A percentile compares a stretch with the other conserved stretches of the same genome.
phyloP scores from a whole-genome alignment of 2,888 invertebrate genomes.

The Thecophora atra region DNA sequence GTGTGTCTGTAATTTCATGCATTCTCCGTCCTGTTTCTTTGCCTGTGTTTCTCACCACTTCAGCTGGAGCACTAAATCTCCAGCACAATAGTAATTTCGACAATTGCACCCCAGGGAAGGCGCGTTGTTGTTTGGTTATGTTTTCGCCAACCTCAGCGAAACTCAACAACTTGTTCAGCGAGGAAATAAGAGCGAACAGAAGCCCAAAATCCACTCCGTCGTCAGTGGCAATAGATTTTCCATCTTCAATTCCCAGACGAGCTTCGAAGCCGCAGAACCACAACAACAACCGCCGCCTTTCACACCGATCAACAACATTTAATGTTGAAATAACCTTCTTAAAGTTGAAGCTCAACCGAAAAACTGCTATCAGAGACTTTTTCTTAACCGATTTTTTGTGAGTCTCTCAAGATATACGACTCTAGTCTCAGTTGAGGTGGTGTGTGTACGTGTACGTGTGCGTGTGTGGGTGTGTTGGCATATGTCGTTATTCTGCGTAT shows the following conservation, averaged over 20 bases:
- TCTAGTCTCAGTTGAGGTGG: constrained; percentile 42
- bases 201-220: not conserved
- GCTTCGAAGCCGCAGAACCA: not conserved
- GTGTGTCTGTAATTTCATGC: constrained; percentile 43
- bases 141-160: constrained; percentile 6
- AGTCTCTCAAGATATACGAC: constrained; percentile 30
- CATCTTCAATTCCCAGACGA: not conserved
- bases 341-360: not conserved
- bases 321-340: not conserved
- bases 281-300: not conserved
- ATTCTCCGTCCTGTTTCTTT: not conserved
- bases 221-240: not conserved
- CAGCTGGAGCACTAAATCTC: constrained; percentile 47
- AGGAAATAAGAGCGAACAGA: too few relatives aligned
- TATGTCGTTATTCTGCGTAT: too few relatives aligned
- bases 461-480: too few relatives aligned
- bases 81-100: constrained; percentile 55
- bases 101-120: constrained; percentile 57
- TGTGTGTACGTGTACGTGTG: constrained; percentile 11
- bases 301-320: not conserved
- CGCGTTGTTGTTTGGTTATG: not conserved
- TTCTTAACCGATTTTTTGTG: constrained; percentile 13
- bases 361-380: constrained; percentile 11
- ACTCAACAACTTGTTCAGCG: constrained; percentile 53
- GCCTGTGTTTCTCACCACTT: not conserved